Evolutionary conservation across 23 tunicate species (phyloP).

Genomic region (Styela plicata): DNA sequence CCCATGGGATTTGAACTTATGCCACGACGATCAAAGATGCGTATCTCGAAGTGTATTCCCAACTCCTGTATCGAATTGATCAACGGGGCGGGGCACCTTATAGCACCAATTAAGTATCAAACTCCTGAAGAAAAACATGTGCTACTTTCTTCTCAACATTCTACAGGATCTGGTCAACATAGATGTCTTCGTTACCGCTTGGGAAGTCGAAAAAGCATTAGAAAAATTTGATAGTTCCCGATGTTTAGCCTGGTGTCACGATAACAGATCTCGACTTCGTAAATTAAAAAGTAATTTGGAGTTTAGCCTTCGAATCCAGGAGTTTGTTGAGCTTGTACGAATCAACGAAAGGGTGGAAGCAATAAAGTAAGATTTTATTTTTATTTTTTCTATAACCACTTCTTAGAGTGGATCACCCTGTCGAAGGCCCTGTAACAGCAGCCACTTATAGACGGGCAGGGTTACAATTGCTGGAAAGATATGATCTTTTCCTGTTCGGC

Average conservation of each 20-base stretch:
- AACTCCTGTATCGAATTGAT: too few relatives aligned
- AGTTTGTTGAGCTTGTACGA: constrained; percentile 86
- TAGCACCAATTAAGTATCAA: too few relatives aligned
- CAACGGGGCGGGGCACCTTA: too few relatives aligned
- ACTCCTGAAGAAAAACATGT: neutral
- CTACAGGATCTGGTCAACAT: constrained; percentile 85
- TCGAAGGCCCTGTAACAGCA: neutral
- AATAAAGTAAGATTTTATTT: constrained; percentile 39
- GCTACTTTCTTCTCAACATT: too few relatives aligned
- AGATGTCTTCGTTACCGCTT: constrained; percentile 84
- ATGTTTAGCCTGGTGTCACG: constrained; percentile 90
- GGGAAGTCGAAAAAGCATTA: constrained; percentile 82
- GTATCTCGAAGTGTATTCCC: too few relatives aligned
- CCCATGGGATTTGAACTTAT: too few relatives aligned
- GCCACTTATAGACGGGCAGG: neutral
- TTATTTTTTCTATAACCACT: neutral
- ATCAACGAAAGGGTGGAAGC: constrained; percentile 68
- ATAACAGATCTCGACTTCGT: constrained; percentile 80
- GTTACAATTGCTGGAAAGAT: too few relatives aligned
- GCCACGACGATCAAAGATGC: too few relatives aligned
- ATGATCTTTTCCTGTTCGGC: too few relatives aligned
- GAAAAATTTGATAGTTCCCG: constrained; percentile 47
- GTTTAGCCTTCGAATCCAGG: constrained; percentile 73
- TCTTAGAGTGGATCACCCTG: neutral
- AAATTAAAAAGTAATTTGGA: constrained; percentile 74